Conservation (phyloP, 2,113 vertebrate genomes). For the Piaya cayana region DNA sequence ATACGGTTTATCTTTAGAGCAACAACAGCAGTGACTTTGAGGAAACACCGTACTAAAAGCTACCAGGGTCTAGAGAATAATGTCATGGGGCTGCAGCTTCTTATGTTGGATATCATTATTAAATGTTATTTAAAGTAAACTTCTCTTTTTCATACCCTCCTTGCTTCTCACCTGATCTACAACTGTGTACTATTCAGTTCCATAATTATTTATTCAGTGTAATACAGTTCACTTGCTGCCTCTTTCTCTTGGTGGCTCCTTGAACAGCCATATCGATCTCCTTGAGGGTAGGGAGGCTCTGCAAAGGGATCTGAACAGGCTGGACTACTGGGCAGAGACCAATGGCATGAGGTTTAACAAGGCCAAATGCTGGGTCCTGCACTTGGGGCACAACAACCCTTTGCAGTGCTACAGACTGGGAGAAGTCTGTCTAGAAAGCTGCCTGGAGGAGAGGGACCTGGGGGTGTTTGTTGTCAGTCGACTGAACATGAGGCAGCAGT, state of each 20-base stretch:
- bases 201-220: neutral
- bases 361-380: too few relatives aligned
- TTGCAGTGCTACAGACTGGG: too few relatives aligned
- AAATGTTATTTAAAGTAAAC: neutral
- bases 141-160: neutral
- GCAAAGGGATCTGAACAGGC: too few relatives aligned
- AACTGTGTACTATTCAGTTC: neutral
- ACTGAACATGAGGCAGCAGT: too few relatives aligned
- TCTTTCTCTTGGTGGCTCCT: neutral
- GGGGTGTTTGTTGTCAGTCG: too few relatives aligned
- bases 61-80: neutral
- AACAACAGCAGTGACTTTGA: conserved; percentile 38
- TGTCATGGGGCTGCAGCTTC: neutral
- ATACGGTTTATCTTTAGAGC: neutral
- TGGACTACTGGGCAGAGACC: too few relatives aligned
- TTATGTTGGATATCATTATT: neutral
- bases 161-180: neutral
- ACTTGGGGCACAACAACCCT: too few relatives aligned
- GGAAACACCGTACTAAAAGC: neutral
- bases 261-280: neutral
- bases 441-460: too few relatives aligned
- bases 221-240: neutral
- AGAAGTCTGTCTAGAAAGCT: too few relatives aligned
- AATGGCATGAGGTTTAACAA: too few relatives aligned
- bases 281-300: too few relatives aligned